Conservation (phyloP, 2,797 vertebrate species). For the Scolopax rusticola region DNA sequence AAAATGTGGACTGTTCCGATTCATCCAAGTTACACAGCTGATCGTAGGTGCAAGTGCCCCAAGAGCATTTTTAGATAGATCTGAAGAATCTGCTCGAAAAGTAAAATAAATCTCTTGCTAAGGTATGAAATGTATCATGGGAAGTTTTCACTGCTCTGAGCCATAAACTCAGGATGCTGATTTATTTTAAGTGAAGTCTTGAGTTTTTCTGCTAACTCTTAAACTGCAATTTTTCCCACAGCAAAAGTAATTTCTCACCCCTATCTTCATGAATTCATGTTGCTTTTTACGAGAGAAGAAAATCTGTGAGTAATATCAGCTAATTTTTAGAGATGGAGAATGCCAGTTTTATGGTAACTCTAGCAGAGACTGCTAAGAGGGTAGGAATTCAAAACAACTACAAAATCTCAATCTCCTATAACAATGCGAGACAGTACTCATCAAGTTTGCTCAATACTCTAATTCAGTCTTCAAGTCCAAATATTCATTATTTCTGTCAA, state of each 20-base stretch:
- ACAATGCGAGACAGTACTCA: neutral
- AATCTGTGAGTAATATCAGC: conserved; percentile 13
- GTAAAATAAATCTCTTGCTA: conserved; percentile 38
- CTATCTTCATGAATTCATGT: neutral
- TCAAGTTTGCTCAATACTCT: neutral
- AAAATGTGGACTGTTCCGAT: neutral
- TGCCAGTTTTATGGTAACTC: neutral
- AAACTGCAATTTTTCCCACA: conserved; percentile 41
- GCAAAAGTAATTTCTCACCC: conserved; percentile 1
- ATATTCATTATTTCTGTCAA: conserved; percentile 37
- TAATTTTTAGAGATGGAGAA: conserved; percentile 11
- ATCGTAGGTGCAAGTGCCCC: neutral
- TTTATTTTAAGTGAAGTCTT: conserved; percentile 45
- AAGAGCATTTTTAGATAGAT: neutral
- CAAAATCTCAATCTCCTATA: neutral
- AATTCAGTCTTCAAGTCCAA: conserved; percentile 30
- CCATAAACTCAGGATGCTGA: conserved; percentile 15
- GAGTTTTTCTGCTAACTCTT: neutral
- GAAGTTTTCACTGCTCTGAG: conserved; percentile 36
- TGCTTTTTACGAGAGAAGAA: conserved; percentile 1
- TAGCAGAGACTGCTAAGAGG: neutral
- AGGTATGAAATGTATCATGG: conserved; percentile 10
- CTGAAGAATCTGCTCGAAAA: conserved; percentile 25
- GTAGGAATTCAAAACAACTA: neutral
- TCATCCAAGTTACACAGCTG: neutral